phyloP scores from a whole-genome alignment of 2,113 vertebrate species.

The Crocuta crocuta region DNA sequence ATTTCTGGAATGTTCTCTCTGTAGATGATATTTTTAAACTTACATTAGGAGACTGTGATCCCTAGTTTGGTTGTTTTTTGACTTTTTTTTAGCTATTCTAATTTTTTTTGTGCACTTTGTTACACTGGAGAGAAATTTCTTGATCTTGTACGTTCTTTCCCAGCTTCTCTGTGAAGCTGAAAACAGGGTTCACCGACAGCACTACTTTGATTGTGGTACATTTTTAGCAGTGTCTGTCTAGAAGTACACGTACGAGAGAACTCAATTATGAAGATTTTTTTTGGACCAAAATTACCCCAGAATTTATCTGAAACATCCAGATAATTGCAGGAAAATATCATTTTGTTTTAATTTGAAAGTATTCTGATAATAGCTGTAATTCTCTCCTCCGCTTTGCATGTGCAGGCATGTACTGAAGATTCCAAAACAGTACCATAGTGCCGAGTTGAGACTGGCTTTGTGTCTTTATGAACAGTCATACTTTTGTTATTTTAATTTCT shows the following conservation, averaged over 20 bases:
- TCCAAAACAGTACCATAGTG: not conserved
- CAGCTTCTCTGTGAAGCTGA: not conserved
- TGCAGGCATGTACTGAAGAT: not conserved
- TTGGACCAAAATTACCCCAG: constrained; percentile 23
- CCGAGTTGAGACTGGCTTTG: not conserved
- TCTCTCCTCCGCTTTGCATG: constrained; percentile 19
- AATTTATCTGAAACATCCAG: constrained; percentile 56
- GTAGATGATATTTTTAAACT: not conserved
- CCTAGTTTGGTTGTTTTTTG: not conserved
- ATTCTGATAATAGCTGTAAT: constrained; percentile 44
- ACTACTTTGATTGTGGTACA: not conserved
- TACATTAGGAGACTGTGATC: not conserved
- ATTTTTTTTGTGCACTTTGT: not conserved
- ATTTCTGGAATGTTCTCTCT: not conserved
- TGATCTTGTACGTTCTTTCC: not conserved
- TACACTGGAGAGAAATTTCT: not conserved
- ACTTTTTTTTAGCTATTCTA: not conserved
- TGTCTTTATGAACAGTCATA: not conserved
- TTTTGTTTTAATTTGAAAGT: constrained; percentile 39
- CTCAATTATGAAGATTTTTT: constrained; percentile 55
- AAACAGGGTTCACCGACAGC: not conserved
- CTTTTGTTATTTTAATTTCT: not conserved
- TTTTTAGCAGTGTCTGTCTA: constrained; percentile 50
- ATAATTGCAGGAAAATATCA: constrained; percentile 48
- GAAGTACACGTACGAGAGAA: constrained; percentile 31